Conservation (phyloP, 1,140 invertebrate genomes). For the Littorina saxatilis region DNA sequence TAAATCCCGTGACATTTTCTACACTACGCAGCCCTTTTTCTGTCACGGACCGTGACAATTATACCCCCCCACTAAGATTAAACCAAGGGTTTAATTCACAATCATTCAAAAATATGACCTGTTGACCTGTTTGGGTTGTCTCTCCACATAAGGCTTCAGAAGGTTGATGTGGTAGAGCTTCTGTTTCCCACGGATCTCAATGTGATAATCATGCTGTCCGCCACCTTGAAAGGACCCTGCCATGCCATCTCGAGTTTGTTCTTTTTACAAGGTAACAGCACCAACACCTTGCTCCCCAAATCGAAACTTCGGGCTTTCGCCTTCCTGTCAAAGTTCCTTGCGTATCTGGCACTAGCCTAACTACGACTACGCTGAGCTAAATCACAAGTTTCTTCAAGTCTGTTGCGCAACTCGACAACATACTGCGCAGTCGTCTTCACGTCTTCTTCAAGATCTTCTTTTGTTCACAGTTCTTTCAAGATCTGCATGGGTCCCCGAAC, state of each 20-base stretch:
- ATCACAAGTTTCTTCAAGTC: constrained; percentile 37
- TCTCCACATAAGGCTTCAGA: no score
- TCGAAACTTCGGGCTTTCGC: background rate
- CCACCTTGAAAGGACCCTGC: constrained; percentile 27
- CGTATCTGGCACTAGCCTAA: background rate
- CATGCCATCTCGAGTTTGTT: constrained; percentile 40
- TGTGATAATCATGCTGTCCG: background rate
- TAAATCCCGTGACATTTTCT: no score
- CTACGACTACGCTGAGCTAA: constrained; percentile 28
- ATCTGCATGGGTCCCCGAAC: constrained; percentile 59
- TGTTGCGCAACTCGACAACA: constrained; percentile 36
- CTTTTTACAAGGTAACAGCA: constrained; percentile 23
- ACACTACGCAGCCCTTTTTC: no score
- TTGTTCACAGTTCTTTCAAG: constrained; percentile 61
- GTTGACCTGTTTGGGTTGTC: no score
- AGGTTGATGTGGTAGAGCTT: constrained; percentile 18
- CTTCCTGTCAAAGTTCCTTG: constrained; percentile 17
- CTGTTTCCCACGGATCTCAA: background rate
- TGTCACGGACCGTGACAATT: no score
- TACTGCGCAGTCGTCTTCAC: constrained; percentile 41
- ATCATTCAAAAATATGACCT: no score
- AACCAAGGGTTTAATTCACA: no score
- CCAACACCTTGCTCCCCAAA: constrained; percentile 32
- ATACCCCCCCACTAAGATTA: no score
- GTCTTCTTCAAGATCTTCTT: constrained; percentile 37